These are phyloP conservation scores for Thermophis baileyi DNA, from an alignment of 2,113 vertebrate genomes.

Conservation along the genomic window DNA sequence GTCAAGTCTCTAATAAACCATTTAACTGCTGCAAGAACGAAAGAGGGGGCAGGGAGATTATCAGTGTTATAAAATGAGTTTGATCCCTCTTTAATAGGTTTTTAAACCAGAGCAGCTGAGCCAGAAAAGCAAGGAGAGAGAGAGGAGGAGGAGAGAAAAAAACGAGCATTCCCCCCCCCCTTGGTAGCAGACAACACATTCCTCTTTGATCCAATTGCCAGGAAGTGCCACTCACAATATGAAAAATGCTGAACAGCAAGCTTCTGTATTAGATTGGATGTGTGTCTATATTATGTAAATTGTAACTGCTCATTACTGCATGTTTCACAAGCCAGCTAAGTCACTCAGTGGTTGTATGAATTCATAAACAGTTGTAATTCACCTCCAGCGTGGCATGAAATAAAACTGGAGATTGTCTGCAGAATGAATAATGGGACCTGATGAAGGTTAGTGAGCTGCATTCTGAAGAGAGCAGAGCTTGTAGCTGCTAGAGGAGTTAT, in stretches of 20 bases:
- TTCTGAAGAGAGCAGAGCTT: neutral
- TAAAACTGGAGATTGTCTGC: neutral
- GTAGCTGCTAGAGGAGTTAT: neutral
- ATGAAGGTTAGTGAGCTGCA: neutral
- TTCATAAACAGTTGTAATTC: slow-evolving; percentile 7
- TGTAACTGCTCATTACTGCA: slow-evolving; percentile 9
- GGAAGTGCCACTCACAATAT: neutral
- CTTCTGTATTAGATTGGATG: neutral
- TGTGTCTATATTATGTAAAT: slow-evolving; percentile 13
- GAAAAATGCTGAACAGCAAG: neutral
- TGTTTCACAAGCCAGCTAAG: slow-evolving; percentile 1
- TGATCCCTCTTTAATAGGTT: slow-evolving; percentile 9
- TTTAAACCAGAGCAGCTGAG: slow-evolving; percentile 31
- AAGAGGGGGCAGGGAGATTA: neutral
- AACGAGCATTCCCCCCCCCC: neutral
- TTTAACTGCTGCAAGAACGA: neutral
- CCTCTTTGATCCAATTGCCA: slow-evolving; percentile 18
- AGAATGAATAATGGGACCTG: neutral
- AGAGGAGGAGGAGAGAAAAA: neutral
- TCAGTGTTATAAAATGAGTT: slow-evolving; percentile 24
- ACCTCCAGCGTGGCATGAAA: slow-evolving; percentile 3
- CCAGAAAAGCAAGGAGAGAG: neutral
- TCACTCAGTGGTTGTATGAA: neutral
- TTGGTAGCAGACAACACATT: neutral
- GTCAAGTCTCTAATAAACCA: neutral